Conservation (phyloP, 2,888 invertebrate genomes). For the Acleris laterana region DNA sequence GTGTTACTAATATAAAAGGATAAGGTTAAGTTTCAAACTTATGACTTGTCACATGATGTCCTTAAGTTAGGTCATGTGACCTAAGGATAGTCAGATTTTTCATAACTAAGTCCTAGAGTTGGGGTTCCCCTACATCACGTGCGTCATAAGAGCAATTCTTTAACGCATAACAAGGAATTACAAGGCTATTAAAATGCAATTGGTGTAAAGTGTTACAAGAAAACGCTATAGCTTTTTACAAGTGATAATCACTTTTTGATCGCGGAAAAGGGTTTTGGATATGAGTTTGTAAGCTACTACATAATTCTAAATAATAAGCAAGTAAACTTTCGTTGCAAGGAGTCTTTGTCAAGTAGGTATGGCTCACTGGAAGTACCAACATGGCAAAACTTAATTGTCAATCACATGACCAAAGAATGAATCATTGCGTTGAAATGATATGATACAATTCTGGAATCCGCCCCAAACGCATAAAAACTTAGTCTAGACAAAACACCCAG, state of each 20-base stretch:
- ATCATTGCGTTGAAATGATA: constrained; percentile 43
- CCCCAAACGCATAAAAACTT: constrained; percentile 30
- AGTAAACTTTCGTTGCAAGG: constrained; percentile 2
- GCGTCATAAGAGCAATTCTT: background rate
- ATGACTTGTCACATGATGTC: constrained; percentile 37
- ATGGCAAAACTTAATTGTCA: constrained; percentile 47
- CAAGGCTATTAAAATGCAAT: background rate
- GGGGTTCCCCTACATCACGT: constrained; percentile 1
- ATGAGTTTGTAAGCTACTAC: too few relatives aligned
- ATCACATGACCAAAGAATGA: constrained; percentile 66
- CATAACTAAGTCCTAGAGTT: background rate
- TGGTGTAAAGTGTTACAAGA: background rate
- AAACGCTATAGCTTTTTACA: background rate
- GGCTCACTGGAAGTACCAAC: constrained; percentile 58
- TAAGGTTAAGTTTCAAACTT: constrained; percentile 15
- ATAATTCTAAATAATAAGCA: background rate
- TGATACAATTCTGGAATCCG: constrained; percentile 46
- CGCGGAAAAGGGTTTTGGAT: too few relatives aligned
- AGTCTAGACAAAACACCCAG: constrained; percentile 23
- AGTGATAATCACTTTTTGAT: background rate
- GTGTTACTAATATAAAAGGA: constrained; percentile 1
- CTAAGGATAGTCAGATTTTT: constrained; percentile 22
- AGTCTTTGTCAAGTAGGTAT: constrained; percentile 29
- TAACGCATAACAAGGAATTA: background rate
- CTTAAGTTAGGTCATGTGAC: constrained; percentile 65